Evolutionary conservation across 2,888 invertebrate species (phyloP), one percentile per base, ranked within the genome.

Genomic region (Caenorhabditis panamensis): DNA sequence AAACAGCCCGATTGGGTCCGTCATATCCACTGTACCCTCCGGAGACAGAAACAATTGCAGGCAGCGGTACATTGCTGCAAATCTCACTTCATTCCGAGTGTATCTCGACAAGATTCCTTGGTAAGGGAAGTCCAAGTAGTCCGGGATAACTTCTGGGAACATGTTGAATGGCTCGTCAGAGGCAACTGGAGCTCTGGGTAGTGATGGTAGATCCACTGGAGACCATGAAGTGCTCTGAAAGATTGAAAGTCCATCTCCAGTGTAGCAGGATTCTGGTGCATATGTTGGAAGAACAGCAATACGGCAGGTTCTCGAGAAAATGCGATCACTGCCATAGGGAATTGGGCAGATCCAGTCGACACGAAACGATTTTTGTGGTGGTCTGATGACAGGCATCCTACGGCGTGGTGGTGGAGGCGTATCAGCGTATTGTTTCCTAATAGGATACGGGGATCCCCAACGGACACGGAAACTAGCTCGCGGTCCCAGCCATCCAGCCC

Each of bases 401-500:
- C 18, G 47, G n/a, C 18, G n/a, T 2, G 47, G 3, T 20, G 47
- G 47, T 18, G n/a, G 5, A n/a, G 5, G 18, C 2, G 2, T 18
- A 18, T 18, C 11, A 3, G 18, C 28, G 5, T 16, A 4, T 2
- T 28, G 22, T 31, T n/a, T 54, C 5, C 28, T 11, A 9, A 31
- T 28, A 1, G 54, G 28, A n/a, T 5, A 28, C 16, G 28, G n/a
- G 4, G 26, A 26, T 11, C 56, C 56, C 31, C 31, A 31, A 11
- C 56, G 56, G 11, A 36, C 56, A 4, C 56, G 56, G 36, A 56
- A 36, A 31, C 2, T 9, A 1, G 36, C 56, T 4, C 20, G 31
- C 0, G 36, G 56, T 2, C 56, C 56, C 6, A 56, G 20, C 56
- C 56, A 56, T 1, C 56, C 56, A 3, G 56, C 56, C 56, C 56